Percentiles rank a stretch among this genome's conserved stretches.
phyloP scores from a whole-genome alignment of 1,140 invertebrate genomes.

The Drosophila serrata region DNA sequence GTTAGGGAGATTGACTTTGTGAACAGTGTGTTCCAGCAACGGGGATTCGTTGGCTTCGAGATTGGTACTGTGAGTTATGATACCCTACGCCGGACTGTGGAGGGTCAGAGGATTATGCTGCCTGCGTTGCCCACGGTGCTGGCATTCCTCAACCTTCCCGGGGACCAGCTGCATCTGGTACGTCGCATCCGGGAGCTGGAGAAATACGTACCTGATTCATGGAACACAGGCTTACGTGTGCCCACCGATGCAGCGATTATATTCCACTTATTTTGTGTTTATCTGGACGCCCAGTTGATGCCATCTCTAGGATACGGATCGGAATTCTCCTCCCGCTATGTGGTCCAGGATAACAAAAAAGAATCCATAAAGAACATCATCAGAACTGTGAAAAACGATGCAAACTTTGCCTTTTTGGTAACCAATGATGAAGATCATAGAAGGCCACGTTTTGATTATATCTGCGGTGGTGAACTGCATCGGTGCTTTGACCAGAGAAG shows the following conservation, averaged over 20 bases:
- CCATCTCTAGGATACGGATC: conserved; percentile 87
- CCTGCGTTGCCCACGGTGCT: conserved; percentile 90
- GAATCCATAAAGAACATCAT: conserved; percentile 84
- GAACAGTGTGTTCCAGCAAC: conserved; percentile 88
- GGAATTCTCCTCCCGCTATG: conserved; percentile 88
- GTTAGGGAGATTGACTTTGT: conserved; percentile 90
- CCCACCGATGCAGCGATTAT: conserved; percentile 93
- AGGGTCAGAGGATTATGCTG: conserved; percentile 87
- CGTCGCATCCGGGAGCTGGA: conserved; percentile 91
- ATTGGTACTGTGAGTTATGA: conserved; percentile 90
- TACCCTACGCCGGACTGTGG: conserved; percentile 89
- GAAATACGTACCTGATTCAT: conserved; percentile 92
- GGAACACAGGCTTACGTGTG: conserved; percentile 90
- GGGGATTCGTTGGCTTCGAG: conserved; percentile 89
- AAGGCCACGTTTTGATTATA: conserved; percentile 77
- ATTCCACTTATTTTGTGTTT: conserved; percentile 92
- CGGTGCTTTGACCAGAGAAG: conserved; percentile 89
- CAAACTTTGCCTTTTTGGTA: conserved; percentile 78
- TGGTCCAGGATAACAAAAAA: conserved; percentile 67
- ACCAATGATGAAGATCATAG: conserved; percentile 52
- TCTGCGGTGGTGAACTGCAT: conserved; percentile 72
- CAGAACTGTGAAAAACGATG: conserved; percentile 66
- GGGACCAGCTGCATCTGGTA: conserved; percentile 93
- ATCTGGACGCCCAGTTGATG: conserved; percentile 92
- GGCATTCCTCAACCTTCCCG: conserved; percentile 91